Evolutionary conservation across 2,888 invertebrate genomes (phyloP).

Genomic region (Ochropacha duplaris): DNA sequence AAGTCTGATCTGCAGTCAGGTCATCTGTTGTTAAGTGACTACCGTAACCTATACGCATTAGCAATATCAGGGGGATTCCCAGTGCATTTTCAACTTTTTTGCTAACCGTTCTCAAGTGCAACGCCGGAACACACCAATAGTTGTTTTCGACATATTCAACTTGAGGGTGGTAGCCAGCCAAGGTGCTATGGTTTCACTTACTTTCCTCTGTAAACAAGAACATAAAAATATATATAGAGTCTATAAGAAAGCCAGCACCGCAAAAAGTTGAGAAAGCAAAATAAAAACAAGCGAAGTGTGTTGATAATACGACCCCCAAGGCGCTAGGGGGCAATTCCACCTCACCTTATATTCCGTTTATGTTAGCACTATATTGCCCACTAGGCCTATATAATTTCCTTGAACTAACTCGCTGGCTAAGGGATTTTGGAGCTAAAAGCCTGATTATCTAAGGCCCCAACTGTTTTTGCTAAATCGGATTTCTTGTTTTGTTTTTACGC

Average conservation of each 20-base stretch:
- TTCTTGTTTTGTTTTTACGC: not conserved
- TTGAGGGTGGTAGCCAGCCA: too few relatives aligned
- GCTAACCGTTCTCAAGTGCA: too few relatives aligned
- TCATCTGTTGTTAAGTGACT: too few relatives aligned
- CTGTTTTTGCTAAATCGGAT: not conserved
- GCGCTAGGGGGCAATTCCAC: slow-evolving; percentile 4
- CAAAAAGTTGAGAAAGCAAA: not conserved
- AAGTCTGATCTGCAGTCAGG: too few relatives aligned
- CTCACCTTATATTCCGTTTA: slow-evolving; percentile 20
- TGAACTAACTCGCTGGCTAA: slow-evolving; percentile 25
- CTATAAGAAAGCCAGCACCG: not conserved
- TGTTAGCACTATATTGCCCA: slow-evolving; percentile 20
- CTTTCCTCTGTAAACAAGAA: not conserved
- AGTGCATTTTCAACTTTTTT: too few relatives aligned
- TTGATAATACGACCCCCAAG: slow-evolving; percentile 3
- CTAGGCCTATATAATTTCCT: slow-evolving; percentile 26
- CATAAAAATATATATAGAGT: not conserved
- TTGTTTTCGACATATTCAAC: too few relatives aligned
- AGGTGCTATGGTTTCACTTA: too few relatives aligned
- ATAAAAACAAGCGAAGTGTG: not conserved
- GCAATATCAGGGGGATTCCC: too few relatives aligned
- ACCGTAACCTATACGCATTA: too few relatives aligned
- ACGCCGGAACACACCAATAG: too few relatives aligned
- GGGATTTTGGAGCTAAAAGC: slow-evolving; percentile 28
- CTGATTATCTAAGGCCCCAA: slow-evolving; percentile 6